Evolutionary conservation across 2,113 vertebrate genomes (phyloP).

Genomic region (Xenopus laevis): DNA sequence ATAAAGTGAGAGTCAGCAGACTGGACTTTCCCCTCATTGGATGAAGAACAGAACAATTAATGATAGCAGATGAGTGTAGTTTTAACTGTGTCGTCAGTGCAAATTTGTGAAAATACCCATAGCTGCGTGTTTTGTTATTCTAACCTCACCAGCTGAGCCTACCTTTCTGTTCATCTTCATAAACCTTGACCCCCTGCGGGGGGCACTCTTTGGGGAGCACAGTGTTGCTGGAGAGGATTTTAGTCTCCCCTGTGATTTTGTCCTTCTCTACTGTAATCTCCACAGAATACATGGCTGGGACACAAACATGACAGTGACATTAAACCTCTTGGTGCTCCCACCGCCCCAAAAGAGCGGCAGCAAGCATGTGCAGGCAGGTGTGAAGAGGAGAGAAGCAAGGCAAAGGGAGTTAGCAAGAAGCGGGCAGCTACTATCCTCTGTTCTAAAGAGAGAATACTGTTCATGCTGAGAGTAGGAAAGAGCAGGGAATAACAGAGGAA

Average conservation of each 20-base stretch:
- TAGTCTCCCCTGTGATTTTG: constrained; percentile 85
- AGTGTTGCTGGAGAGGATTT: constrained; percentile 90
- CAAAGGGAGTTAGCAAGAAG: constrained; percentile 2
- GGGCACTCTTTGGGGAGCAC: constrained; percentile 78
- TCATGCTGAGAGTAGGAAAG: constrained; percentile 22
- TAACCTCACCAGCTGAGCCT: background rate
- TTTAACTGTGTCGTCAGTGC: too few species aligned
- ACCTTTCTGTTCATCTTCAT: constrained; percentile 95
- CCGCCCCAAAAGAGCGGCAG: background rate
- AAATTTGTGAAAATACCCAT: constrained; percentile 3
- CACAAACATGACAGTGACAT: constrained; percentile 59
- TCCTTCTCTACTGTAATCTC: constrained; percentile 95
- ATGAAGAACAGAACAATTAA: too few species aligned
- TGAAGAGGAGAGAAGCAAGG: constrained; percentile 19
- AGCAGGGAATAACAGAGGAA: background rate
- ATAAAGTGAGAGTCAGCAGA: too few species aligned
- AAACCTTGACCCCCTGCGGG: constrained; percentile 88
- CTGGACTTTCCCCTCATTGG: too few species aligned
- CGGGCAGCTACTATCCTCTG: constrained; percentile 13
- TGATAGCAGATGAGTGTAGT: background rate
- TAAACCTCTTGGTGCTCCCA: constrained; percentile 18
- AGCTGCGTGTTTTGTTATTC: background rate
- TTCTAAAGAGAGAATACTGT: background rate
- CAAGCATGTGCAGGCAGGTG: constrained; percentile 24
- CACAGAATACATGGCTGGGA: constrained; percentile 93